Percentiles rank a stretch among this genome's conserved stretches.
These are phyloP conservation scores for Triplophysa tibetana DNA, from an alignment of 2,113 vertebrate genomes.

Conservation along the genomic window DNA sequence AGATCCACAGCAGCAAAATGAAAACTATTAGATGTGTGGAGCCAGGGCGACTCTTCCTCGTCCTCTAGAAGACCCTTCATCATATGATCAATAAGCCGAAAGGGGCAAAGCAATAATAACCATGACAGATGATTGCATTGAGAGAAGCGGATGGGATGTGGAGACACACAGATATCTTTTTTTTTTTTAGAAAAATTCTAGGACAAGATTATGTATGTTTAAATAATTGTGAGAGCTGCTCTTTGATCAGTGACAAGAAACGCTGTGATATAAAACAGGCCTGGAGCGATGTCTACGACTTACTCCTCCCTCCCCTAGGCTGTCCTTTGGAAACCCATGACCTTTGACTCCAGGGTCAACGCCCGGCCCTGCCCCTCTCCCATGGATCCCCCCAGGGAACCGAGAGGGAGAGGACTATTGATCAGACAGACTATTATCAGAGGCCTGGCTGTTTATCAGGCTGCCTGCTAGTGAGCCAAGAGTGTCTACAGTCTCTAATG, in stretches of 20 bases:
- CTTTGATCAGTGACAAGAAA: neutral
- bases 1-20: slow-evolving; percentile 48
- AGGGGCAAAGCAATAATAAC: slow-evolving; percentile 43
- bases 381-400: slow-evolving; percentile 60
- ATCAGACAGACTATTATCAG: slow-evolving; percentile 77
- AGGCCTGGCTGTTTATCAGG: slow-evolving; percentile 76
- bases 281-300: slow-evolving; percentile 36
- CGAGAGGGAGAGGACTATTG: slow-evolving; percentile 70
- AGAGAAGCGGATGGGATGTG: neutral
- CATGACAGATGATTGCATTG: slow-evolving; percentile 43
- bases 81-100: slow-evolving; percentile 50
- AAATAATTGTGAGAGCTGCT: neutral
- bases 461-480: slow-evolving; percentile 66
- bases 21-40: slow-evolving; percentile 52
- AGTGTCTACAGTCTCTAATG: slow-evolving; percentile 69
- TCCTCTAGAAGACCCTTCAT: slow-evolving; percentile 42
- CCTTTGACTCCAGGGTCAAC: slow-evolving; percentile 62
- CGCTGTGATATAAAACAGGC: slow-evolving; percentile 36
- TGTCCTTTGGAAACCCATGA: slow-evolving; percentile 30
- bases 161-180: neutral
- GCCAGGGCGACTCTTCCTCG: slow-evolving; percentile 37
- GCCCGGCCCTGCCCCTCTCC: slow-evolving; percentile 57
- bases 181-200: neutral
- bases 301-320: slow-evolving; percentile 12
- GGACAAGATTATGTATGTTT: neutral